A percentile compares a stretch with the other conserved stretches of the same genome.
phyloP scores from a whole-genome alignment of 2,797 vertebrate genomes.

The Anas acuta region DNA sequence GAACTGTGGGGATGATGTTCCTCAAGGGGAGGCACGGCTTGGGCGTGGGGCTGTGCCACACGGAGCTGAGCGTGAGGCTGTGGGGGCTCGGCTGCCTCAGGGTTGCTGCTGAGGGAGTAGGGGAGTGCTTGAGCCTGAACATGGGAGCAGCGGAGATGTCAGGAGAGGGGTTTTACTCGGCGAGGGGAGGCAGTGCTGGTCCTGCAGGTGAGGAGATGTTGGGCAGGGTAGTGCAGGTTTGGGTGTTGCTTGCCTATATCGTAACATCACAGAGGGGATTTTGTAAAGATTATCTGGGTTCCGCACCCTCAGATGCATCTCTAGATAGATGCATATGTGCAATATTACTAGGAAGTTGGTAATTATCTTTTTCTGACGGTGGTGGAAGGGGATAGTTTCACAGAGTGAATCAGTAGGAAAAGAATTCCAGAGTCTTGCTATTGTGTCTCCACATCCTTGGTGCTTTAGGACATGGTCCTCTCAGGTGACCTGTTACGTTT shows the following conservation, averaged over 20 bases:
- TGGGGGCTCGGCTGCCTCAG: neutral
- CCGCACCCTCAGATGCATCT: neutral
- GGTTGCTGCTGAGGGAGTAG: fast-evolving
- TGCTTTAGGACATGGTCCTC: neutral
- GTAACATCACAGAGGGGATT: neutral
- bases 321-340: neutral
- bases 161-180: neutral
- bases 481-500: neutral
- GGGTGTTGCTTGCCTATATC: neutral
- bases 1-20: neutral
- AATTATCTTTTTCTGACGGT: neutral
- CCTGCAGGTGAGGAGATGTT: neutral
- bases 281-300: neutral
- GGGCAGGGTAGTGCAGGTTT: no score
- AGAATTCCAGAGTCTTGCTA: neutral
- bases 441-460: neutral
- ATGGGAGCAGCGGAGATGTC: neutral
- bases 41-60: neutral
- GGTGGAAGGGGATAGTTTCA: neutral
- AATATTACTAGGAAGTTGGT: neutral
- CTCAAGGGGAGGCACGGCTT: fast-evolving
- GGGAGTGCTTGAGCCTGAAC: neutral
- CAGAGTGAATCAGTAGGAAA: neutral
- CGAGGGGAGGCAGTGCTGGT: neutral
- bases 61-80: neutral